A percentile compares a stretch with the other conserved stretches of the same genome.
These are phyloP conservation scores for Bergia puertoricense DNA, from an alignment of 92 coral and sea anemone genomes.

Conservation along the genomic window DNA sequence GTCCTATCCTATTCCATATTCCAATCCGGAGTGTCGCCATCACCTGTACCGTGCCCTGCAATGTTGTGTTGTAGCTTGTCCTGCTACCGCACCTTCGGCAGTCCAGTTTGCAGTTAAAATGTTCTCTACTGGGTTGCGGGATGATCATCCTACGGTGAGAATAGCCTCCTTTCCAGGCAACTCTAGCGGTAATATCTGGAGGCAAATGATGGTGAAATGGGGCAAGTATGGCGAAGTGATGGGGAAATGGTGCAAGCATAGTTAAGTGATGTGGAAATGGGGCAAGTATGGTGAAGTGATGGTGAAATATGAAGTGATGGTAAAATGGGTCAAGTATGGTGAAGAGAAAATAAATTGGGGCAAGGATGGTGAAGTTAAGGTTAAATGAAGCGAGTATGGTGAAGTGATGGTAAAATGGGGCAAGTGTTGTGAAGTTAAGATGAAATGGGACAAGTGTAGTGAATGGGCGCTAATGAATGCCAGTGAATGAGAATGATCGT, in stretches of 20 bases:
- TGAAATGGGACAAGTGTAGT: too few relatives aligned
- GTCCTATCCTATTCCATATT: constrained; percentile 75
- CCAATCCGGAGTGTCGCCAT: constrained; percentile 75
- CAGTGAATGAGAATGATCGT: too few relatives aligned
- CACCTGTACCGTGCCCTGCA: constrained; percentile 72
- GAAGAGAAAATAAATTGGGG: too few relatives aligned
- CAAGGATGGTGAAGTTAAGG: too few relatives aligned
- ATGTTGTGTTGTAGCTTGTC: constrained; percentile 64
- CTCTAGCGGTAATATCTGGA: not conserved
- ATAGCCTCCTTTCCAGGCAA: not conserved
- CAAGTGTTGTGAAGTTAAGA: too few relatives aligned
- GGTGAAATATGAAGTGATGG: too few relatives aligned
- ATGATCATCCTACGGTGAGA: constrained; percentile 69
- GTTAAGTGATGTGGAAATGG: too few relatives aligned
- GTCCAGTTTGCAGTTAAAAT: constrained; percentile 80
- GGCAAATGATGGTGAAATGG: not conserved
- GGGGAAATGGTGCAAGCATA: not conserved
- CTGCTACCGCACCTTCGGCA: constrained; percentile 68
- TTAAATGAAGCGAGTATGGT: too few relatives aligned
- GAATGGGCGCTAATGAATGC: too few relatives aligned
- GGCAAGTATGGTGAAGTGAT: too few relatives aligned
- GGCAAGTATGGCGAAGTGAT: not conserved
- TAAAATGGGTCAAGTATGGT: too few relatives aligned
- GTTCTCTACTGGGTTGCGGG: constrained; percentile 80
- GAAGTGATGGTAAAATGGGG: too few relatives aligned